Base-by-base conservation (phyloP, 2,113 vertebrate species). In the Tinamus guttatus region DNA sequence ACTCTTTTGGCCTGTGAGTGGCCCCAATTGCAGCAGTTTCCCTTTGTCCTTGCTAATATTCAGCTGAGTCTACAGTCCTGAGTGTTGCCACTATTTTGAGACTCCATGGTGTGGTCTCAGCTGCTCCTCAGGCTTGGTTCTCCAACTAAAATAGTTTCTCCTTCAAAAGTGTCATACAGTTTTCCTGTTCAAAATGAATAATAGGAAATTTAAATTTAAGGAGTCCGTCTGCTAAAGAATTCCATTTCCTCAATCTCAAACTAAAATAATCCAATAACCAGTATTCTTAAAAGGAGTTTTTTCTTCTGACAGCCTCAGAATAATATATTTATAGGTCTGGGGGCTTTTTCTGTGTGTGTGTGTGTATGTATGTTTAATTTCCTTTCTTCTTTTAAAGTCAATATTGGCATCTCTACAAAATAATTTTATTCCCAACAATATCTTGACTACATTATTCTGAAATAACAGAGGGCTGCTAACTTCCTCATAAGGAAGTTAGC, bases 341-440 rank as follows among this genome's bases (percentile, higher is more conserved):
- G 28, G 28, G 54, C 28, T 30, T 16, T 14, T 43, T 17, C 16
- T 17, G 13, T 78, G 10, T 3, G 60, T 30, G 47, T 74, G 56
- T 74, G 14, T 78, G 9, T 3, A 52, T 30, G 47, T 47, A 10
- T 30, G 51, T 52, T 90, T 14, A 58, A 75, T 52, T 92, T 65
- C 5, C 86, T 94, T 74, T 81, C 14, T 86, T 81, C 20, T 40
- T 87, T 92, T 87, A 34, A 93, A 81, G 7, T 74, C 11, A 9
- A 0, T 76, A 63, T 86, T 92, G 7, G 12, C 30, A 76, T 93
- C 68, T 45, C 4, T 81, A 18, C 25, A 78, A 87, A 89, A 80
- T 43, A 85, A 85, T 56, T 96, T 97, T 78, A 97, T 85, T 94
- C 95, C 80, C 60, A 87, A 75, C 75, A 82, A 32, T 85, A 95